These are phyloP conservation scores for Hyalella azteca DNA, from an alignment of 2,888 invertebrate species.

Conservation along the genomic window DNA sequence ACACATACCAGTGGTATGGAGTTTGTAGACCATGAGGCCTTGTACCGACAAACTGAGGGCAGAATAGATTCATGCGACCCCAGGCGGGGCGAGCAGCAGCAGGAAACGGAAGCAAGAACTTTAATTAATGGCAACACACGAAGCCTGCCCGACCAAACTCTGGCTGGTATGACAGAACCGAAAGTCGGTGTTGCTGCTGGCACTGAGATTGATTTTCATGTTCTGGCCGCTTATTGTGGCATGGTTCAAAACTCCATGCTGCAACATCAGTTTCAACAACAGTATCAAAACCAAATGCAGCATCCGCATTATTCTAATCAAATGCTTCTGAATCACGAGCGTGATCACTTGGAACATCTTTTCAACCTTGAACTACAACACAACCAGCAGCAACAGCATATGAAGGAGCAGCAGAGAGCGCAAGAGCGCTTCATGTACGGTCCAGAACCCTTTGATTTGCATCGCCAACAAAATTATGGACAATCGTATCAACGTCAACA, in stretches of 20 bases:
- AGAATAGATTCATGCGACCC: too few relatives aligned
- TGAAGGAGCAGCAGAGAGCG: neutral
- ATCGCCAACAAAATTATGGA: neutral
- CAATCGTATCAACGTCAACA: constrained; percentile 3
- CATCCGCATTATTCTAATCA: constrained; percentile 9
- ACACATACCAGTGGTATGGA: too few relatives aligned
- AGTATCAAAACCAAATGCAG: neutral
- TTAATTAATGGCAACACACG: neutral
- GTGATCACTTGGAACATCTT: neutral
- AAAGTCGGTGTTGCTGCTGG: constrained; percentile 21
- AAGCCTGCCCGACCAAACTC: neutral
- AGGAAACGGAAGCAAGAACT: too few relatives aligned
- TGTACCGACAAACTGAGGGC: too few relatives aligned
- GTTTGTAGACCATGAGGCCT: too few relatives aligned
- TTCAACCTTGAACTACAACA: constrained; percentile 13
- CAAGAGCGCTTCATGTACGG: neutral
- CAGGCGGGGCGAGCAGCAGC: too few relatives aligned
- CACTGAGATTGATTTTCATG: constrained; percentile 15
- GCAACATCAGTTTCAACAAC: neutral
- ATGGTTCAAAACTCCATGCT: neutral
- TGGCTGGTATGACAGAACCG: neutral
- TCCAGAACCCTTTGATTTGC: neutral
- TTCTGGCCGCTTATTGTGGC: neutral
- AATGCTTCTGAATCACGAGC: neutral
- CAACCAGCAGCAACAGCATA: neutral